phyloP scores from a whole-genome alignment of 2,113 vertebrate species.

The Oreotragus oreotragus region DNA sequence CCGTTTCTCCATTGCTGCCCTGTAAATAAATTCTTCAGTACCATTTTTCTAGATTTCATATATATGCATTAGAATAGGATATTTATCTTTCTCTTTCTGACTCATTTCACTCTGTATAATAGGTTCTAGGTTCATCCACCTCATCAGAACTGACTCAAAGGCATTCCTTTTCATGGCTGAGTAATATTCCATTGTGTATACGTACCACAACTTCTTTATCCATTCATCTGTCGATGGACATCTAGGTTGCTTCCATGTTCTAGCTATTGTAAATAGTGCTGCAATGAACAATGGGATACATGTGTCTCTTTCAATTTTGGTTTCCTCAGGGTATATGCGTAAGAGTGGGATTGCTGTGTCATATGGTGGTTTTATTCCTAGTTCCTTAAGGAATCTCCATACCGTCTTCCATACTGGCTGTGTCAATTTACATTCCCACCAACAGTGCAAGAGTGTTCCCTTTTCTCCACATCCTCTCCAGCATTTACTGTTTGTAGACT shows the following conservation, averaged over 20 bases:
- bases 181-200: background rate
- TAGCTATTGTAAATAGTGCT: background rate
- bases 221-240: background rate
- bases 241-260: background rate
- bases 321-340: background rate
- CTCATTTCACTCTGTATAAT: background rate
- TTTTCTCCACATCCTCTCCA: background rate
- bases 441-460: background rate
- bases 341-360: background rate
- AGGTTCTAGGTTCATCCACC: background rate
- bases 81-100: background rate
- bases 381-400: background rate
- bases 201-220: background rate
- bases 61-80: background rate
- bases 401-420: background rate
- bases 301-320: background rate
- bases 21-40: background rate
- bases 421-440: background rate
- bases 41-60: background rate
- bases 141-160: background rate
- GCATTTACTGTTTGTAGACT: background rate
- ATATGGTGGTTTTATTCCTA: background rate
- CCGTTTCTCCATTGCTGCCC: background rate
- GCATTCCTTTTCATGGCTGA: background rate
- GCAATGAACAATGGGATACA: background rate